Evolutionary conservation across 2,888 invertebrate species (phyloP).

Genomic region (Steinernema scapterisci): DNA sequence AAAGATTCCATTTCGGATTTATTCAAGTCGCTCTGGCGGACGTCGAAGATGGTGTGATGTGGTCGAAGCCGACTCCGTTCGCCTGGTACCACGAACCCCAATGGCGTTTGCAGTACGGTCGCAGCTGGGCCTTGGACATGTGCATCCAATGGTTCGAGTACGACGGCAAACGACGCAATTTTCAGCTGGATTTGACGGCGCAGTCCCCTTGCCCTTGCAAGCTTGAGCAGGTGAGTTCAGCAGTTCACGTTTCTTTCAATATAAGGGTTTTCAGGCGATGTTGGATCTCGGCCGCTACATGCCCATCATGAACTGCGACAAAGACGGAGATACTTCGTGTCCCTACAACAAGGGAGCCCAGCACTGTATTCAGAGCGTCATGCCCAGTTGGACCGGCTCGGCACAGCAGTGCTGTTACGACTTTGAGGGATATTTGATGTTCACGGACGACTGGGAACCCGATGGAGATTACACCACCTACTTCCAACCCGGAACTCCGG

Average conservation of each 20-base stretch:
- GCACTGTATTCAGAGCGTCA: slow-evolving; percentile 85
- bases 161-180: slow-evolving; percentile 63
- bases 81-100: slow-evolving; percentile 81
- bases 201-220: slow-evolving; percentile 81
- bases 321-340: slow-evolving; percentile 83
- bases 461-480: slow-evolving; percentile 52
- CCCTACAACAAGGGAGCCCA: slow-evolving; percentile 85
- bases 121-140: slow-evolving; percentile 80
- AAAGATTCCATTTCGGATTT: slow-evolving; percentile 58
- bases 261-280: slow-evolving; percentile 84
- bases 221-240: slow-evolving; percentile 81
- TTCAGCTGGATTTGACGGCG: slow-evolving; percentile 57
- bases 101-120: slow-evolving; percentile 82
- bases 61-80: slow-evolving; percentile 88
- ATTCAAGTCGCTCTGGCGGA: slow-evolving; percentile 55
- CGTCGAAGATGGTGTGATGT: slow-evolving; percentile 74
- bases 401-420: slow-evolving; percentile 98
- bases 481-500: slow-evolving; percentile 63
- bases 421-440: slow-evolving; percentile 84
- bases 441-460: slow-evolving; percentile 87
- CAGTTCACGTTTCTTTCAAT: slow-evolving; percentile 84
- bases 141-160: slow-evolving; percentile 84
- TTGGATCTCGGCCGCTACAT: slow-evolving; percentile 87
- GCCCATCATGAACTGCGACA: slow-evolving; percentile 88
- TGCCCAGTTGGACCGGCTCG: slow-evolving; percentile 55